phyloP scores from a whole-genome alignment of 2,888 invertebrate species.

The Hyppa rectilinea region DNA sequence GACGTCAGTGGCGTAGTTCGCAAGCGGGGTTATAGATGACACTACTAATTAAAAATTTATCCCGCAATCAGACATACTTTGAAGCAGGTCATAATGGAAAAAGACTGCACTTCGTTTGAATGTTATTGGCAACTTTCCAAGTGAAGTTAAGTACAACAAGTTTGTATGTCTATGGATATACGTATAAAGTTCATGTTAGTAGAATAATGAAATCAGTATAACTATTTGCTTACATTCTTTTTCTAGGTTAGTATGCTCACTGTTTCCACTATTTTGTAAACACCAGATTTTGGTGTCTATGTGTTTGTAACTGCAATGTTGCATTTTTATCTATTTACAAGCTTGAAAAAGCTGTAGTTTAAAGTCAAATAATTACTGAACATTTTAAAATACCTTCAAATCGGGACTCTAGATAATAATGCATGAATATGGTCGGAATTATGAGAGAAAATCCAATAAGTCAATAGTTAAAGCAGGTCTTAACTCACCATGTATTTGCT shows the following conservation, averaged over 20 bases:
- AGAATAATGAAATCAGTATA: not conserved
- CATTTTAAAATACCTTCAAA: not conserved
- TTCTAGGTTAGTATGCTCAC: not conserved
- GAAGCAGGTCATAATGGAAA: conserved; percentile 9
- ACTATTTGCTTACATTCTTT: not conserved
- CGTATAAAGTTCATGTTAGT: not conserved
- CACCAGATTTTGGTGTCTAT: not conserved
- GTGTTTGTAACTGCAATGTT: not conserved
- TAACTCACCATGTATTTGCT: not conserved
- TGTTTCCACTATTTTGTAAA: not conserved
- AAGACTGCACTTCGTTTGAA: conserved; percentile 13
- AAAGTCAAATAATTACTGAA: not conserved
- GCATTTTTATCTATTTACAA: not conserved
- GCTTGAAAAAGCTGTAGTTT: not conserved
- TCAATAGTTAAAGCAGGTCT: not conserved
- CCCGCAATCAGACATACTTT: not conserved
- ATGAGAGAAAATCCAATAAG: not conserved
- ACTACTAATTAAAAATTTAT: no score
- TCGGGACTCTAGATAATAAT: not conserved
- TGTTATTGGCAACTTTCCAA: conserved; percentile 20
- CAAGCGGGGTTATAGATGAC: no score
- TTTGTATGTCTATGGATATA: not conserved
- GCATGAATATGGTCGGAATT: not conserved
- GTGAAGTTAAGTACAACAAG: conserved; percentile 9
- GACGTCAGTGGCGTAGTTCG: no score